phyloP scores from a whole-genome alignment of 2,888 invertebrate genomes.

The Endotricha flammealis region DNA sequence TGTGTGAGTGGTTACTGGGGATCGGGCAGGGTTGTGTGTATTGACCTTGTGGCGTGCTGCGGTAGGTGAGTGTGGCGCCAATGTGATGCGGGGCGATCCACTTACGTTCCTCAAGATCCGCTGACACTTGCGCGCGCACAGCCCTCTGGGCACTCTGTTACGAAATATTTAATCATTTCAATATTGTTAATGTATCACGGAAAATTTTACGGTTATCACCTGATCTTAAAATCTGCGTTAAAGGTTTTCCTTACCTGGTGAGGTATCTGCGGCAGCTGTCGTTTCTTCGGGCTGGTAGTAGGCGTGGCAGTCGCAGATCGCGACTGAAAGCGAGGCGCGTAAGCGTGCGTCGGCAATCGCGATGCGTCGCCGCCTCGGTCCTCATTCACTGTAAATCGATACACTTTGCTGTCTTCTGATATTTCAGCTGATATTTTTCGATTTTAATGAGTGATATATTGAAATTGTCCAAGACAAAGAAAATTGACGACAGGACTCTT shows the following conservation, averaged over 20 bases:
- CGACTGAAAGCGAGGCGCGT: slow-evolving; percentile 85
- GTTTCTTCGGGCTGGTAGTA: slow-evolving; percentile 96
- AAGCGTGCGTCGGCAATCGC: slow-evolving; percentile 76
- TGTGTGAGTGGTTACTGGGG: slow-evolving; percentile 25
- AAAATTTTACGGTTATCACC: too few species aligned
- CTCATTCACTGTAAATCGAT: slow-evolving; percentile 49
- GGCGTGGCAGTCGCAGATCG: slow-evolving; percentile 95
- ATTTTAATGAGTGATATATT: neutral
- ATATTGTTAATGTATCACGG: too few species aligned
- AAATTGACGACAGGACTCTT: slow-evolving; percentile 5
- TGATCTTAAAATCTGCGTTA: too few species aligned
- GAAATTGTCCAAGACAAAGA: neutral
- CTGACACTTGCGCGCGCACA: slow-evolving; percentile 83
- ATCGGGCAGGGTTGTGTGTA: slow-evolving; percentile 55
- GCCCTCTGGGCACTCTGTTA: slow-evolving; percentile 79
- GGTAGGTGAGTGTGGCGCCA: slow-evolving; percentile 88
- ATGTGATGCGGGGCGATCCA: slow-evolving; percentile 85
- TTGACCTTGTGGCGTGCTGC: slow-evolving; percentile 86
- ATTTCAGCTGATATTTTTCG: neutral
- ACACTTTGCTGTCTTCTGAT: slow-evolving; percentile 26
- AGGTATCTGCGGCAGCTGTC: slow-evolving; percentile 97
- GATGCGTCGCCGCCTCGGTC: slow-evolving; percentile 48
- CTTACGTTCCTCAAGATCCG: slow-evolving; percentile 87
- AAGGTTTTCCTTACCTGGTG: slow-evolving; percentile 72
- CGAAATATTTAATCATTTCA: slow-evolving; percentile 12